A percentile compares a stretch with the other conserved stretches of the same genome.
phyloP scores from a whole-genome alignment of 1,140 invertebrate species.

The Bombus superbus region DNA sequence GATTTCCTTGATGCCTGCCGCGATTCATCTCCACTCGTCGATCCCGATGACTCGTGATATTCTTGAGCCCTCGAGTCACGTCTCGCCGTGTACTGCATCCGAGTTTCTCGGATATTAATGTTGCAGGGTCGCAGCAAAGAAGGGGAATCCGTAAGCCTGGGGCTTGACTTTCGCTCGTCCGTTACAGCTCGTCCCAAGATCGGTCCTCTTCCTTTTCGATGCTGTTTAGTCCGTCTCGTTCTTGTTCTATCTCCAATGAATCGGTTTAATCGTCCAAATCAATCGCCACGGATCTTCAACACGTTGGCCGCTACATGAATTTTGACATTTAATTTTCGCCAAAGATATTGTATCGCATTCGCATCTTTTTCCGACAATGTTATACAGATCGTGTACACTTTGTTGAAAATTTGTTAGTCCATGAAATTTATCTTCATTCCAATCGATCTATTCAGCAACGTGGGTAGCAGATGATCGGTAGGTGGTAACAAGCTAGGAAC shows the following conservation, averaged over 20 bases:
- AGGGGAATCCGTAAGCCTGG: constrained; percentile 48
- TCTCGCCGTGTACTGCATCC: constrained; percentile 58
- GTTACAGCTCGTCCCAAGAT: constrained; percentile 58
- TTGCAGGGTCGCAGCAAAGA: constrained; percentile 53
- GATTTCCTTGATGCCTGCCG: constrained; percentile 43
- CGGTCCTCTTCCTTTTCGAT: constrained; percentile 58
- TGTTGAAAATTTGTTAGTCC: no score
- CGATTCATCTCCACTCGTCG: constrained; percentile 1
- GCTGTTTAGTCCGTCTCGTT: constrained; percentile 61
- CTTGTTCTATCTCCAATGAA: constrained; percentile 34
- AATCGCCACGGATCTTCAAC: no score
- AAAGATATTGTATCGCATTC: no score
- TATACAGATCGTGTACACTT: fast-evolving
- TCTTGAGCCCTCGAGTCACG: constrained; percentile 43
- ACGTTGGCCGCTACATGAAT: no score
- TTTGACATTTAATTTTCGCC: no score
- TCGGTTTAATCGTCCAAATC: background rate
- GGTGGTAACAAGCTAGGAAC: background rate
- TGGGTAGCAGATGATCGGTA: no score
- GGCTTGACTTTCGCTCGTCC: constrained; percentile 77
- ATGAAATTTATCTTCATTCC: no score
- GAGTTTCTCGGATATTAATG: constrained; percentile 70
- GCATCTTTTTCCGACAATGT: no score
- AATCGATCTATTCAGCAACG: no score
- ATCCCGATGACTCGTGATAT: constrained; percentile 56